These are phyloP conservation scores for Sebastes iracundus DNA, from an alignment of 2,797 vertebrate species.

Conservation along the genomic window DNA sequence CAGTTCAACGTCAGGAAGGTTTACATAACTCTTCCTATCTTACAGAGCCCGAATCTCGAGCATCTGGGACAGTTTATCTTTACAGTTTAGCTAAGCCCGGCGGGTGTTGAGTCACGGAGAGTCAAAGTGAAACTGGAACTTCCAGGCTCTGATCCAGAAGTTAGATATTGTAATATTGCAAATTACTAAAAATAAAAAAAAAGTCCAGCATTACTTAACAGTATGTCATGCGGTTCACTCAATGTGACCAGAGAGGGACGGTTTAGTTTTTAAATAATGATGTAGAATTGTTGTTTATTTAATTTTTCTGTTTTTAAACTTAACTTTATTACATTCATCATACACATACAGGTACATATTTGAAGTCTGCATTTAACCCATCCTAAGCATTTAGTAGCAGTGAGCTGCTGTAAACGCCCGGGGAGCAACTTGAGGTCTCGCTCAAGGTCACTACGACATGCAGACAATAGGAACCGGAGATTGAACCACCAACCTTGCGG, in stretches of 20 bases:
- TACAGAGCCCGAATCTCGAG: neutral
- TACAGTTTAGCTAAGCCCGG: neutral
- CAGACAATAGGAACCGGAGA: too few species aligned
- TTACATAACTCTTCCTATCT: neutral
- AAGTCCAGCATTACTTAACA: neutral
- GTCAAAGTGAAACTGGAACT: neutral
- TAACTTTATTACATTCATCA: too few species aligned
- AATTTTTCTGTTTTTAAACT: neutral
- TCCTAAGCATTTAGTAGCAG: too few species aligned
- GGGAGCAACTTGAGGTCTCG: too few species aligned
- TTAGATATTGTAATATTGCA: neutral
- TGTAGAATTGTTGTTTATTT: neutral
- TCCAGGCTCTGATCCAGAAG: neutral
- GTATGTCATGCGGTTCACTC: neutral
- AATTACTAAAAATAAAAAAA: neutral
- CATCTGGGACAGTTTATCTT: constrained; percentile 33
- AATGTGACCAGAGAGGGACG: neutral
- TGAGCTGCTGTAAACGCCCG: too few species aligned
- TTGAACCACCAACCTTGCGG: too few species aligned
- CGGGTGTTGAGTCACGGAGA: neutral
- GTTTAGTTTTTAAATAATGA: neutral
- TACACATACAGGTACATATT: too few species aligned
- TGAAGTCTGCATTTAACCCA: too few species aligned
- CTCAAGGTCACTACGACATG: too few species aligned
- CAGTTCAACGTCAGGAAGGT: neutral